Base-by-base conservation (phyloP, 2,888 invertebrate species). In the Operophtera brumata region DNA sequence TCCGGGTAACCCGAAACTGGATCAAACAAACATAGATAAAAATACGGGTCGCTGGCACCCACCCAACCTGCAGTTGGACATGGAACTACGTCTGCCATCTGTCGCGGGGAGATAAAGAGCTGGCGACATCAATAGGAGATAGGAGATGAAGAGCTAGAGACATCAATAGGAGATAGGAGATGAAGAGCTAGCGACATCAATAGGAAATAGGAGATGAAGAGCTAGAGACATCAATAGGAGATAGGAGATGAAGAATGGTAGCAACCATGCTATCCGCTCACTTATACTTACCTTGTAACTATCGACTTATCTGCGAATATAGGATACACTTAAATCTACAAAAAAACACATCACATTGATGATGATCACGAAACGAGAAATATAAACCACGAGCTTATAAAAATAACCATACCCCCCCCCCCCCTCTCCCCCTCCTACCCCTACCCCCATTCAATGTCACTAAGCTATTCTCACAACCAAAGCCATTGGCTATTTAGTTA, bases 41-140 rank as follows among this genome's bases (percentile, higher is more conserved):
- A 57, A 56, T 56, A 47, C 51, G 43, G 50, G 47, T 47, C 48
- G 41, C 41, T 57, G 57, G 57, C 57, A 52, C 47, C 26, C 37
- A 14, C 52, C 57, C 57, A 57, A 57, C 41, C 37, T 52, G 32
- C 43, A 13, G 48, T 52, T 52, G 57, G 57, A 52, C 57, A 49
- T 30, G n/a, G 52, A 45, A 52, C 48, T 52, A 57, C 43, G 30
- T 25, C 30, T 30, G 37, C 57, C 42, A 48, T 57, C 44, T 52
- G 52, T 46, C 47, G 41, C 26, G 40, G n/a, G 5, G 7, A 35
- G n/a, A n/a, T n/a, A n/a, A n/a, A n/a, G n/a, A n/a, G n/a, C n/a
- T n/a, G n/a, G n/a, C n/a, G n/a, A n/a, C n/a, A n/a, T n/a, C n/a
- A n/a, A n/a, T n/a, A n/a, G n/a, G n/a, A n/a, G n/a, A 25, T 4